phyloP scores from a whole-genome alignment of 2,888 invertebrate species.

The Tenthredo amoena region DNA sequence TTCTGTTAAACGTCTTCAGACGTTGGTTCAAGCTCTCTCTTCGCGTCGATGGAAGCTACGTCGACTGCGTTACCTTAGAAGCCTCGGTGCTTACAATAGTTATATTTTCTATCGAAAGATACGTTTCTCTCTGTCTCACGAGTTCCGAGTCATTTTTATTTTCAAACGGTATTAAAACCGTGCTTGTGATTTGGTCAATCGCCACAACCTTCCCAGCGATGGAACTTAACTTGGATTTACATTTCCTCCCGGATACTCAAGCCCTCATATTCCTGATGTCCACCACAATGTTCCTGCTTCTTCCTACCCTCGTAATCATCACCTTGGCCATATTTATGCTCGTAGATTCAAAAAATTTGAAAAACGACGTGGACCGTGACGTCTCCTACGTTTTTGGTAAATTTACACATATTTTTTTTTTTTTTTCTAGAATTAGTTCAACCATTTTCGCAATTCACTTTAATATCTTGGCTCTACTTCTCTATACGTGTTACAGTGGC shows the following conservation, averaged over 20 bases:
- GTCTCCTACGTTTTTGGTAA: conserved; percentile 17
- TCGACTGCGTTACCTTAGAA: conserved; percentile 67
- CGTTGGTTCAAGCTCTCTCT: conserved; percentile 62
- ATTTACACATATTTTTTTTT: conserved; percentile 44
- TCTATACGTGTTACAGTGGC: conserved; percentile 60
- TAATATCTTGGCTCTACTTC: neutral
- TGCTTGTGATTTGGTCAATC: conserved; percentile 65
- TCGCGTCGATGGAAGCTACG: conserved; percentile 66
- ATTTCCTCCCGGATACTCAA: conserved; percentile 55
- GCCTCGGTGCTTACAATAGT: conserved; percentile 66
- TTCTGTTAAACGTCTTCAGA: conserved; percentile 62
- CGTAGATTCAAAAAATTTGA: conserved; percentile 25
- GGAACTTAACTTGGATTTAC: conserved; percentile 66
- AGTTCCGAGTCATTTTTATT: conserved; percentile 44
- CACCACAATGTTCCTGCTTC: conserved; percentile 64
- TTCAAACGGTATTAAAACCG: conserved; percentile 59
- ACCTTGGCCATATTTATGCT: conserved; percentile 62
- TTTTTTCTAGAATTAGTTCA: neutral
- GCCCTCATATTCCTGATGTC: conserved; percentile 65
- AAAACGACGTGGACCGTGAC: conserved; percentile 1
- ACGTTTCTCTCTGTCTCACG: conserved; percentile 60
- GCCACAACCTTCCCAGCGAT: conserved; percentile 65
- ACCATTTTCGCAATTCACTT: conserved; percentile 35
- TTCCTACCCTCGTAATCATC: conserved; percentile 63
- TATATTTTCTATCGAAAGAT: conserved; percentile 66